These are phyloP conservation scores for Lysandra bellargus DNA, from an alignment of 2,888 invertebrate species.

Conservation along the genomic window DNA sequence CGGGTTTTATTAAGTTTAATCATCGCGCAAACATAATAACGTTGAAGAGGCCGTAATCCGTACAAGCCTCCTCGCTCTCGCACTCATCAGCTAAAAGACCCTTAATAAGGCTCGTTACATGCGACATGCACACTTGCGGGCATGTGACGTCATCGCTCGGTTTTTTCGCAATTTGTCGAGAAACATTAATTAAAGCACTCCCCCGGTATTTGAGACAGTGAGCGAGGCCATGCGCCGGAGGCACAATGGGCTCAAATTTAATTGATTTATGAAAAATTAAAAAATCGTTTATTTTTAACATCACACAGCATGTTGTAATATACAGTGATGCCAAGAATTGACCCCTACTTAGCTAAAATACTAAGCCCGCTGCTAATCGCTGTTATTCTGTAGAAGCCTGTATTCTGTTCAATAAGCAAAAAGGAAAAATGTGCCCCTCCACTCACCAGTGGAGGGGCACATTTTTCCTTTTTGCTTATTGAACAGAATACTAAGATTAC, in stretches of 20 bases:
- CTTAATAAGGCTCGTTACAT: slow-evolving; percentile 64
- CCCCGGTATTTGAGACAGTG: slow-evolving; percentile 61
- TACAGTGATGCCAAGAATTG: too few species aligned
- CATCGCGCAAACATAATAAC: slow-evolving; percentile 25
- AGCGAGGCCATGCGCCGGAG: slow-evolving; percentile 49
- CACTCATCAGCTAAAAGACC: slow-evolving; percentile 61
- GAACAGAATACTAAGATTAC: too few species aligned
- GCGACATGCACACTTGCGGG: slow-evolving; percentile 43
- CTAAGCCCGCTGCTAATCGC: too few species aligned
- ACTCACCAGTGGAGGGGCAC: too few species aligned
- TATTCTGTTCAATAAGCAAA: too few species aligned
- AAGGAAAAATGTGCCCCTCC: too few species aligned
- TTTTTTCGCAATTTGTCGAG: slow-evolving; percentile 68
- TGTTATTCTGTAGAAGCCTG: too few species aligned
- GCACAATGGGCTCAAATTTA: slow-evolving; percentile 43
- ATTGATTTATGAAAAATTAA: background rate
- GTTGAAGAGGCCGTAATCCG: slow-evolving; percentile 46
- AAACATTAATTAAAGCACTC: slow-evolving; percentile 71
- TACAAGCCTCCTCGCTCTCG: slow-evolving; percentile 68
- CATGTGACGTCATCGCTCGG: slow-evolving; percentile 57
- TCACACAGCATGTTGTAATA: too few species aligned
- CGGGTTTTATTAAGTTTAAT: slow-evolving; percentile 30
- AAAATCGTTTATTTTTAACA: too few species aligned
- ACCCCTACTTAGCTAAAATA: too few species aligned
- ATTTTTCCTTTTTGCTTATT: too few species aligned